Evolutionary conservation across 2,888 invertebrate genomes (phyloP).

Genomic region (Brenthis hecate): DNA sequence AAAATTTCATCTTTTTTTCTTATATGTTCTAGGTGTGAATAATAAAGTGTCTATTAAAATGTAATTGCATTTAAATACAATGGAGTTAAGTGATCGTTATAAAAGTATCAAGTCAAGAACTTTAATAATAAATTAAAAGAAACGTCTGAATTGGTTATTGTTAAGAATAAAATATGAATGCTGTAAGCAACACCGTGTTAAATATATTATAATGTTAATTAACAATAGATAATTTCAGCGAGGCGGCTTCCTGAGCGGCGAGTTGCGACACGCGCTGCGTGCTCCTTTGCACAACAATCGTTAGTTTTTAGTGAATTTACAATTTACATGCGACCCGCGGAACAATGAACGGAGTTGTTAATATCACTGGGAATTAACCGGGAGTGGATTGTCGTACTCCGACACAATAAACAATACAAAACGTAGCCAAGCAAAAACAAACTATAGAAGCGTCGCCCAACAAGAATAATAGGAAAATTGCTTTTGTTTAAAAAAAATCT

Average conservation of each 20-base stretch:
- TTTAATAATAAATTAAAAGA: conserved; percentile 31
- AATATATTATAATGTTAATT: conserved; percentile 68
- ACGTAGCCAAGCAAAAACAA: conserved; percentile 76
- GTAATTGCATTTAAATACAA: conserved; percentile 20
- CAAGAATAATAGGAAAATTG: conserved; percentile 83
- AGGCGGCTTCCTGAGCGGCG: conserved; percentile 45
- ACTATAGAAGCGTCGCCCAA: conserved; percentile 76
- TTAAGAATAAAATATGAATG: conserved; percentile 44
- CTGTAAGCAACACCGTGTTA: conserved; percentile 51
- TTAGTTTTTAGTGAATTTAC: conserved; percentile 74
- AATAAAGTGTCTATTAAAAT: conserved; percentile 3
- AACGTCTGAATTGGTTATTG: conserved; percentile 42
- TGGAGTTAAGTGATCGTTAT: conserved; percentile 8
- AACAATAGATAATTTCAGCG: conserved; percentile 52
- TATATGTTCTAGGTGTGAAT: not conserved
- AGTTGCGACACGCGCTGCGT: conserved; percentile 56
- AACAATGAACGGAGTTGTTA: conserved; percentile 72
- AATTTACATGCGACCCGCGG: conserved; percentile 67
- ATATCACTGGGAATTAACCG: conserved; percentile 78
- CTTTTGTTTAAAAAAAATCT: conserved; percentile 81
- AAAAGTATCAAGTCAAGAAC: conserved; percentile 16
- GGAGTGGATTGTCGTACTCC: conserved; percentile 77
- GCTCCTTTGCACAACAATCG: conserved; percentile 70
- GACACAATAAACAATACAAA: conserved; percentile 80
- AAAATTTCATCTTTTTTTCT: not conserved